Conservation (phyloP, 1,140 invertebrate species). For the Holcopasites calliopsidis region DNA sequence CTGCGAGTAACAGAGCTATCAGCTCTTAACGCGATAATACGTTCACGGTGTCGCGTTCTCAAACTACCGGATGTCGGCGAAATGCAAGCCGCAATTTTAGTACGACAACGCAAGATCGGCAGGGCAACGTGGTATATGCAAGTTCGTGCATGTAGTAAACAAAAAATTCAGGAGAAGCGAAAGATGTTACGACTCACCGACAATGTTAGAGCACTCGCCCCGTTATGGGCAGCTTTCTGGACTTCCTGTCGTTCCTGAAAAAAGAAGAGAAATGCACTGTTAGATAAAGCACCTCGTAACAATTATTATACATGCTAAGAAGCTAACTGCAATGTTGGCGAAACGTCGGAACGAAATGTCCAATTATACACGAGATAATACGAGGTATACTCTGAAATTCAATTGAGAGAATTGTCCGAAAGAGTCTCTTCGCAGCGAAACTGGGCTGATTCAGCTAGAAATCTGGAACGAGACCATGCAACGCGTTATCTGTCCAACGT, state of each 20-base stretch:
- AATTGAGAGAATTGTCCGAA: neutral
- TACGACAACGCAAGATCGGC: constrained; percentile 14
- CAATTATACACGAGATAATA: too few relatives aligned
- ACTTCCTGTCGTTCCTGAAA: constrained; percentile 39
- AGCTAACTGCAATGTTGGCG: too few relatives aligned
- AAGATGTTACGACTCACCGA: constrained; percentile 48
- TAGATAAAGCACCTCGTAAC: too few relatives aligned
- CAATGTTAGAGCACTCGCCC: constrained; percentile 20
- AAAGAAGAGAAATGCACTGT: neutral
- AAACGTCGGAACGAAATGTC: too few relatives aligned
- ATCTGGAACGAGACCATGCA: constrained; percentile 49
- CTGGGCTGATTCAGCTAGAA: constrained; percentile 45
- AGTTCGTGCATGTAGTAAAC: neutral
- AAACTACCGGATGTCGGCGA: constrained; percentile 28
- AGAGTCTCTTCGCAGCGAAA: constrained; percentile 23
- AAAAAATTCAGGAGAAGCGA: constrained; percentile 16
- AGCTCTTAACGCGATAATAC: constrained; percentile 50
- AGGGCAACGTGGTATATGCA: neutral
- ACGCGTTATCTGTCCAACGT: constrained; percentile 37
- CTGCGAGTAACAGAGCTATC: constrained; percentile 35
- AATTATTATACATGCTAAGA: too few relatives aligned
- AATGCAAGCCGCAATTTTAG: constrained; percentile 21
- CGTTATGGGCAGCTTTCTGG: neutral
- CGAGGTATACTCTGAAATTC: too few relatives aligned
- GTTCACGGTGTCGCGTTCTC: constrained; percentile 42